phyloP scores from a whole-genome alignment of 2,797 vertebrate species.

The Darevskia nairensis region DNA sequence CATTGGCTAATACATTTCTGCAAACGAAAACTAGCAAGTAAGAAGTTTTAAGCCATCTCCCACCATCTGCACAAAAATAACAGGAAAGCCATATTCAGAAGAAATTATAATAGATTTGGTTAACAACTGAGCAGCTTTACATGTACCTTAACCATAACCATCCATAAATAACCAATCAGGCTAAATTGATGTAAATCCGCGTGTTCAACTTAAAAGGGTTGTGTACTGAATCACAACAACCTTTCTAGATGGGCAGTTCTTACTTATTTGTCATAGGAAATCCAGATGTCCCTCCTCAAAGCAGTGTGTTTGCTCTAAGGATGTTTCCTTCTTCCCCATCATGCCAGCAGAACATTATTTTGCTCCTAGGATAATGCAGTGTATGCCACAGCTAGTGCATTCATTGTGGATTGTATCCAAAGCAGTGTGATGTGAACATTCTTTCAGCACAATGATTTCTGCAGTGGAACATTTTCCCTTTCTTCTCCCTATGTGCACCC shows the following conservation, averaged over 20 bases:
- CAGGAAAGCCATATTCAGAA: neutral
- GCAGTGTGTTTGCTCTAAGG: neutral
- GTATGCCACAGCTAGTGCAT: too few relatives aligned
- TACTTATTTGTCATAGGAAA: neutral
- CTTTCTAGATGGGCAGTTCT: constrained; percentile 15
- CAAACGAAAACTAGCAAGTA: neutral
- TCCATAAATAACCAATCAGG: constrained; percentile 24
- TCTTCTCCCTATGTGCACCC: too few relatives aligned
- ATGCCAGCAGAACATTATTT: neutral
- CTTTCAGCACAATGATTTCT: too few relatives aligned
- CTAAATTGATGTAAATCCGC: constrained; percentile 9
- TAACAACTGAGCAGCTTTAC: constrained; percentile 18
- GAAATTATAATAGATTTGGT: constrained; percentile 24
- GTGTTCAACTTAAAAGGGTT: constrained; percentile 1
- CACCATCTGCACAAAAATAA: neutral
- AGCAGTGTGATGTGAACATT: neutral
- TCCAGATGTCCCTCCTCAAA: constrained; percentile 5
- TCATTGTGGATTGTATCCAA: neutral
- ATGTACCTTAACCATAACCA: constrained; percentile 20
- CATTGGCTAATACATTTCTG: neutral
- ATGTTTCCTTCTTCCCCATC: neutral
- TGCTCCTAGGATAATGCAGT: neutral
- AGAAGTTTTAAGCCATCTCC: neutral
- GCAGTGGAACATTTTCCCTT: too few relatives aligned
- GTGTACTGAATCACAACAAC: neutral